Percentiles rank a stretch among this genome's conserved stretches.
Evolutionary conservation across 2,113 vertebrate genomes (phyloP).

Genomic region (Eleginops maclovinus): DNA sequence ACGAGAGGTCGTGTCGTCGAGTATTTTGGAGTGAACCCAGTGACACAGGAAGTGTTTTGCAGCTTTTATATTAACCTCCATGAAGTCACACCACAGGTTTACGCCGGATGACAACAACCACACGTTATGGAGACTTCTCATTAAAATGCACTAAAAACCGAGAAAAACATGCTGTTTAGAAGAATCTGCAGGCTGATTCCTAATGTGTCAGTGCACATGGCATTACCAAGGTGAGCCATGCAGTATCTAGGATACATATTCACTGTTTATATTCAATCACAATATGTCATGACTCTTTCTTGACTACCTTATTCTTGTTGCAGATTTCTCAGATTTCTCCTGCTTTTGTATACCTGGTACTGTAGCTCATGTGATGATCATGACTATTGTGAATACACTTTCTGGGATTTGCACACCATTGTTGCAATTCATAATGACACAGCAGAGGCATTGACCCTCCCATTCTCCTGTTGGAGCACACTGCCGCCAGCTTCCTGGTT

Average conservation of each 20-base stretch:
- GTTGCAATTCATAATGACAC: slow-evolving; percentile 83
- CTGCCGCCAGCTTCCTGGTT: slow-evolving; percentile 76
- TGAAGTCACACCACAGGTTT: background rate
- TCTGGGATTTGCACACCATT: slow-evolving; percentile 81
- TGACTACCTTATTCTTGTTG: background rate
- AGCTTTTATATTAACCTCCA: slow-evolving; percentile 15
- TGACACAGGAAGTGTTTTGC: slow-evolving; percentile 61
- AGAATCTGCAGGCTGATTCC: slow-evolving; percentile 48
- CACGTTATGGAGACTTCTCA: background rate
- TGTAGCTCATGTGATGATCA: slow-evolving; percentile 55
- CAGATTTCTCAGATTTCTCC: slow-evolving; percentile 8
- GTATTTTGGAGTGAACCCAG: background rate
- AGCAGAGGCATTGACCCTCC: slow-evolving; percentile 81
- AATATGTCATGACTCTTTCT: too few relatives aligned
- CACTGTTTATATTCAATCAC: too few relatives aligned
- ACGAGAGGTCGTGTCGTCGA: background rate
- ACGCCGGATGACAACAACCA: background rate
- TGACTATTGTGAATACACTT: too few relatives aligned
- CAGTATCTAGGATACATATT: too few relatives aligned
- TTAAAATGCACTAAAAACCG: slow-evolving; percentile 29
- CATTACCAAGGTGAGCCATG: slow-evolving; percentile 52
- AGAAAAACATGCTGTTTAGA: slow-evolving; percentile 44
- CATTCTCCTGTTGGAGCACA: slow-evolving; percentile 31
- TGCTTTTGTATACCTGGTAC: slow-evolving; percentile 45
- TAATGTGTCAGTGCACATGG: background rate